Evolutionary conservation across 1,140 invertebrate genomes (phyloP).

Genomic region (Frieseomelitta varia): DNA sequence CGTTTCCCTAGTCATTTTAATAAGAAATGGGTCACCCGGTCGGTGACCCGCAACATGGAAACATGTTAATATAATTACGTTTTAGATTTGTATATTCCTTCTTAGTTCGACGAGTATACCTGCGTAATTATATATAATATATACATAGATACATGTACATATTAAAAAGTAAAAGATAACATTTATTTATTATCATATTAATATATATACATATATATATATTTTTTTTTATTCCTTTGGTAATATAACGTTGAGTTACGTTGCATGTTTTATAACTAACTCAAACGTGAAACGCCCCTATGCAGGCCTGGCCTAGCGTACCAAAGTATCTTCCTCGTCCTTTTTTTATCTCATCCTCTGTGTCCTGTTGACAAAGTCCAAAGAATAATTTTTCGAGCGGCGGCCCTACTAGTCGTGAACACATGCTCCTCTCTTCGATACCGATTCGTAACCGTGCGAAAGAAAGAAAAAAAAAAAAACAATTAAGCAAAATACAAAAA

Average conservation of each 20-base stretch:
- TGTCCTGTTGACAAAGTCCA: constrained; percentile 68
- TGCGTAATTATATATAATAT: constrained; percentile 24
- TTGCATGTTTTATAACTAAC: constrained; percentile 79
- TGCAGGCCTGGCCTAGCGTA: constrained; percentile 82
- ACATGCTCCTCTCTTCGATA: neutral
- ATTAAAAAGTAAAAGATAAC: constrained; percentile 18
- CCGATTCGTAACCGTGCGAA: constrained; percentile 2
- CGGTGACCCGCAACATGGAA: constrained; percentile 1
- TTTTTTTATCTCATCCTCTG: neutral
- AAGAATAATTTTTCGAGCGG: constrained; percentile 72
- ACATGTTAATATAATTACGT: neutral
- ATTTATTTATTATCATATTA: constrained; percentile 71
- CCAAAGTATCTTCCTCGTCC: constrained; percentile 76
- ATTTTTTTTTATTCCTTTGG: constrained; percentile 61
- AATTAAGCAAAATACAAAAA: constrained; percentile 37
- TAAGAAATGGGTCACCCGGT: neutral
- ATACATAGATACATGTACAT: neutral
- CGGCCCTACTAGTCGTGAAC: constrained; percentile 40
- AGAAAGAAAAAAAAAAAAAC: neutral
- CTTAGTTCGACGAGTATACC: constrained; percentile 36
- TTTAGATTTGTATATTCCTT: constrained; percentile 1
- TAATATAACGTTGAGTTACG: constrained; percentile 73
- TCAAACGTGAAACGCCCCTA: constrained; percentile 66
- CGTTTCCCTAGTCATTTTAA: neutral
- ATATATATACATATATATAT: constrained; percentile 64